Base-by-base conservation (phyloP, 1,140 invertebrate species). In the Ridgeia piscesae region DNA sequence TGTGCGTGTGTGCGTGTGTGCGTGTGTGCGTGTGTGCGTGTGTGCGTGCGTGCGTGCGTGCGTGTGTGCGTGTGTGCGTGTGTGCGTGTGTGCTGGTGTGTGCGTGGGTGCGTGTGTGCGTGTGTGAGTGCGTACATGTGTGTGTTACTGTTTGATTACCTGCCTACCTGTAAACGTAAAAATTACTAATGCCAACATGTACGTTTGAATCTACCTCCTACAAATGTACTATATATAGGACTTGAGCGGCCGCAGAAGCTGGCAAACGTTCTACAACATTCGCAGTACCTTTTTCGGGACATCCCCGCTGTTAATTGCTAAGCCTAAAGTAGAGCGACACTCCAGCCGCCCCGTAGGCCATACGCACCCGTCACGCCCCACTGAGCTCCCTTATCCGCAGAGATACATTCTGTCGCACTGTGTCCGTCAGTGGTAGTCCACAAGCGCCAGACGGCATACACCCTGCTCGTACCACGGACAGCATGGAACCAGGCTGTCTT, bases 21-120 rank as follows among this genome's bases (percentile, higher is more conserved):
- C 33, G 89, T 90, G 89, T 33, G 89, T 90, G n/a, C 21, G n/a
- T 90, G 11, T 90, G 89, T 90, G 89, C 21, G 11, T 33, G 89
- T n/a, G 89, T 2, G 89, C 21, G 89, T 27, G 89, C 35, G 89
- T 33, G 89, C 35, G 89, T 42, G 42, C 42, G 42, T 42, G 42
- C 42, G 42, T 42, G 42, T 11, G 42, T 42, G 42, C 4, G 42
- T 42, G 42, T 11, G 42, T 42, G 11, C 42, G 42, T 42, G 42
- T 42, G 42, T 42, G 42, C 42, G 42, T 42, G 42, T n/a, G n/a
- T n/a, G n/a, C n/a, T n/a, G n/a, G n/a, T n/a, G n/a, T n/a, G n/a
- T n/a, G n/a, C n/a, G n/a, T n/a, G n/a, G n/a, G n/a, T n/a, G n/a
- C n/a, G n/a, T n/a, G n/a, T n/a, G n/a, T n/a, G n/a, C n/a, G n/a